phyloP scores from a whole-genome alignment of 1,140 invertebrate species.

The Drosophila willistoni region DNA sequence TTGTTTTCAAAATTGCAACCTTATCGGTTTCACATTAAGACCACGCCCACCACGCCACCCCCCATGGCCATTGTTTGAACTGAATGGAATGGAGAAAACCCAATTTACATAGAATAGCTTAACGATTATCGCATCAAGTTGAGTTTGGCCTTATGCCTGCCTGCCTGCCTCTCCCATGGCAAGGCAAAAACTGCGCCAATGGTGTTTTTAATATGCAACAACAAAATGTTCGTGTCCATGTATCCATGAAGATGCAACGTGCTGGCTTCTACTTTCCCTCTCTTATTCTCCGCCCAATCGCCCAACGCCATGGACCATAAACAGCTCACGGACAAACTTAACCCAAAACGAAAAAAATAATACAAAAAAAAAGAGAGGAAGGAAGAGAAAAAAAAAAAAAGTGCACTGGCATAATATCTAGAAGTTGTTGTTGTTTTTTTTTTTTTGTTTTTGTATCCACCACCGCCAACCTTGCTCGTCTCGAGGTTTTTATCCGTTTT shows the following conservation, averaged over 20 bases:
- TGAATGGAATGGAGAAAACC: slow-evolving; percentile 1
- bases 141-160: slow-evolving; percentile 2
- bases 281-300: no score
- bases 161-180: background rate
- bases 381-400: background rate
- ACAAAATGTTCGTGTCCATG: slow-evolving; percentile 8
- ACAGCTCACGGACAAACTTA: slow-evolving; percentile 9
- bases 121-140: slow-evolving; percentile 25
- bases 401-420: slow-evolving; percentile 10
- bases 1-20: slow-evolving; percentile 11
- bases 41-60: background rate
- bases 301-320: background rate
- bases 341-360: background rate
- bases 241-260: background rate
- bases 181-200: slow-evolving; percentile 1
- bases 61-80: background rate
- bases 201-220: slow-evolving; percentile 21
- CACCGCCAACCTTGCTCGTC: background rate
- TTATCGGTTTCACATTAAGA: slow-evolving; percentile 21
- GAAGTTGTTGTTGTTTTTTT: background rate
- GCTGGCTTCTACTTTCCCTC: background rate
- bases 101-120: slow-evolving; percentile 24
- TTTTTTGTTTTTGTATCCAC: background rate
- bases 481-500: background rate
- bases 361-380: background rate